Conservation (phyloP, 2,888 invertebrate genomes). For the Eueremaeus valkanovi region DNA sequence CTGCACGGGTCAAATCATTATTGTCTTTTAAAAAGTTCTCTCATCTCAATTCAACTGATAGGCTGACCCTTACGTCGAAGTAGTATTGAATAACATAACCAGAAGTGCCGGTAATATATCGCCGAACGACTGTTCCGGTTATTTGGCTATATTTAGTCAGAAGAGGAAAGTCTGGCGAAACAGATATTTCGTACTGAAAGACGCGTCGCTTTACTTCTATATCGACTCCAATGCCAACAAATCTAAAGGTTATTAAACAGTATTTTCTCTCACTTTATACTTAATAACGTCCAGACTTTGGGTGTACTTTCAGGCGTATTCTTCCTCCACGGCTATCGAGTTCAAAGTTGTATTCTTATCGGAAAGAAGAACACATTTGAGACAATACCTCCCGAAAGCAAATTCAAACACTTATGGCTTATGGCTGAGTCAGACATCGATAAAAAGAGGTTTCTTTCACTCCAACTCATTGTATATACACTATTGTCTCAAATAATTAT, state of each 20-base stretch:
- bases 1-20: too few species aligned
- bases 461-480: neutral
- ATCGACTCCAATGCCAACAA: conserved; percentile 78
- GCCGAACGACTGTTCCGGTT: conserved; percentile 85
- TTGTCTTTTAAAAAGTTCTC: too few species aligned
- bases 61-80: conserved; percentile 67
- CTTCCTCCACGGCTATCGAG: conserved; percentile 87
- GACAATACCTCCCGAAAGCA: conserved; percentile 79
- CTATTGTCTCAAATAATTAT: too few species aligned
- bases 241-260: conserved; percentile 67
- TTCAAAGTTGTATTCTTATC: conserved; percentile 71
- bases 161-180: conserved; percentile 79
- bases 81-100: conserved; percentile 72
- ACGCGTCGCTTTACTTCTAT: conserved; percentile 90
- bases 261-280: neutral
- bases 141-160: conserved; percentile 70
- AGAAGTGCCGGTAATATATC: conserved; percentile 69
- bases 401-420: conserved; percentile 83
- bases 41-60: conserved; percentile 47
- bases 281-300: neutral
- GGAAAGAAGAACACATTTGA: conserved; percentile 88
- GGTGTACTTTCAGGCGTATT: conserved; percentile 66
- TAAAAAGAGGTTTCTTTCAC: conserved; percentile 69
- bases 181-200: conserved; percentile 88
- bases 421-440: conserved; percentile 92